Evolutionary conservation across 1,140 invertebrate species (phyloP), one percentile per base, ranked within the genome.

Genomic region (Pteromalus puparum): DNA sequence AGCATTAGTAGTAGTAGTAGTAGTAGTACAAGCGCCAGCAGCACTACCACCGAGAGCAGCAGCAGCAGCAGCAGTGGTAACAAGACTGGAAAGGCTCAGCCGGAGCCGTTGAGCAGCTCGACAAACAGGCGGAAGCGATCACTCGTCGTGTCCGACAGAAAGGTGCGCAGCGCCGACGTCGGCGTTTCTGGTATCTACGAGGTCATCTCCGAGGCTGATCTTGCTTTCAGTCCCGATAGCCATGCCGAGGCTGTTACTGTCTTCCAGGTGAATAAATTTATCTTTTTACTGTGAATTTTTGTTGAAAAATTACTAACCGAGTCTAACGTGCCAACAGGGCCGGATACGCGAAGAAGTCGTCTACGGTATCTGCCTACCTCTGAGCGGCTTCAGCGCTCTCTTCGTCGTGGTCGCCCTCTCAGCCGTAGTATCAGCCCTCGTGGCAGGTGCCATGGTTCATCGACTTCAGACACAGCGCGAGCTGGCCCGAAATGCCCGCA

Each of bases 181-280:
- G 97, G 97, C 12, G 97, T 98, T 24, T 97, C 95, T 86, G 97
- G 97, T 2, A 94, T 97, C 65, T 98, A 97, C 91, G 97, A 98
- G 87, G 97, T 98, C n/a, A 97, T 98, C 38, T 97, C 97, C 4
- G 97, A 98, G 91, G 97, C 97, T 15, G 98, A 98, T 91, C 92
- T 98, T 28, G 97, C 97, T n/a, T 98, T 98, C 90, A 97, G 96
- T 87, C 97, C 97, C 0, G 97, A 97, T 86, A 94, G 94, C 28
- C 95, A 95, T 65, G 94, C 95, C 24, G 97, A 97, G 91, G 95
- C 97, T 0, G 97, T 97, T 0, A 97, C 96, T 12, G 96, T 97
- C 0, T 98, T 98, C 91, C 85, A 86, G 80, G 84, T 85, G n/a
- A 72, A 73, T 28, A 10, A 73, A 68, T 26, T 26, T 13, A 4